A percentile compares a stretch with the other conserved stretches of the same genome.
Evolutionary conservation across 2,113 vertebrate genomes (phyloP).

Genomic region (Uria aalge): DNA sequence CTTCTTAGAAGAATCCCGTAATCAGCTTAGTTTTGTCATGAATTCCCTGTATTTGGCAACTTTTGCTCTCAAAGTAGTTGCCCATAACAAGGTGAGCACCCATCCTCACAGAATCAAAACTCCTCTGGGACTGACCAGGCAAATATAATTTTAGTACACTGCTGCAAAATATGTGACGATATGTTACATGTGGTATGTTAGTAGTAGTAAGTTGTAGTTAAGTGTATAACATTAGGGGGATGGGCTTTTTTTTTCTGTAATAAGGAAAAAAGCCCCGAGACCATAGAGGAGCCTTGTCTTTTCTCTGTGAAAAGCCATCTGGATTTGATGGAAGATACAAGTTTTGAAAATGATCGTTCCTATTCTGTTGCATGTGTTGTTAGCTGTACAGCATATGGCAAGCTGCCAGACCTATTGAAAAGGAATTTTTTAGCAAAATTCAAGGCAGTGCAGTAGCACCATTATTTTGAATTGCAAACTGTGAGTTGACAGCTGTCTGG

Average conservation of each 20-base stretch:
- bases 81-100: slow-evolving; percentile 90
- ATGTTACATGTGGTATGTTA: rapidly evolving
- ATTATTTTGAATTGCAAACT: neutral
- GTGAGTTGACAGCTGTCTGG: slow-evolving; percentile 4
- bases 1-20: slow-evolving; percentile 95
- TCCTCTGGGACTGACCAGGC: neutral
- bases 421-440: neutral
- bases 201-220: neutral
- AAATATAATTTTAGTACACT: neutral
- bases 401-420: neutral
- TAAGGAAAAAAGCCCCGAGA: neutral
- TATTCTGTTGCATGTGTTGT: neutral
- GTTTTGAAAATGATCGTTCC: neutral
- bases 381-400: neutral
- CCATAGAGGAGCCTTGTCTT: neutral
- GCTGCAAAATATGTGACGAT: neutral
- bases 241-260: neutral
- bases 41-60: slow-evolving; percentile 97
- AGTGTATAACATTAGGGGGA: neutral
- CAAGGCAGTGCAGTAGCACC: neutral
- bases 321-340: neutral
- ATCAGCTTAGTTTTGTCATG: slow-evolving; percentile 99
- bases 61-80: slow-evolving; percentile 95
- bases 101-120: neutral
- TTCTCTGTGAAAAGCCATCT: neutral